Conservation (phyloP, 2,113 vertebrate species). For the Mandrillus leucophaeus region DNA sequence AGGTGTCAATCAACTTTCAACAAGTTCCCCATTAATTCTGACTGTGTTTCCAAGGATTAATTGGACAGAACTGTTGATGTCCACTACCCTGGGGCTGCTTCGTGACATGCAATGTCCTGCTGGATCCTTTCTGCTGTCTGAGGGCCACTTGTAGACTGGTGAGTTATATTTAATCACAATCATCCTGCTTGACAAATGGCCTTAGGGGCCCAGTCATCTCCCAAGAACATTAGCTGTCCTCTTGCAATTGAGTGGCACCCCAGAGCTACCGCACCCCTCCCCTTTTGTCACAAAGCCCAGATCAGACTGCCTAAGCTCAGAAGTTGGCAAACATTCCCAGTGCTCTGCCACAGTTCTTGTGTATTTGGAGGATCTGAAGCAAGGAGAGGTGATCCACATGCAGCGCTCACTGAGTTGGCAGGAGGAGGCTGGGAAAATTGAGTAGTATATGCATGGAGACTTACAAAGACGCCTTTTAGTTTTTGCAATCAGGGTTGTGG, state of each 20-base stretch:
- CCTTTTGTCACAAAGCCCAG: background rate
- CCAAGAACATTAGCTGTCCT: conserved; percentile 21
- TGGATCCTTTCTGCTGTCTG: conserved; percentile 18
- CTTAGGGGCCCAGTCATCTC: conserved; percentile 8
- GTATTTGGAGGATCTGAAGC: background rate
- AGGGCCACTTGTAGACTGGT: background rate
- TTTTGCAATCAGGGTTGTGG: background rate
- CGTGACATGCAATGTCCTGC: background rate
- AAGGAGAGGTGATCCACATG: background rate
- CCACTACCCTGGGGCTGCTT: background rate
- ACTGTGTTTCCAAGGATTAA: conserved; percentile 64
- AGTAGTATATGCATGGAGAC: background rate
- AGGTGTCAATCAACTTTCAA: conserved; percentile 70
- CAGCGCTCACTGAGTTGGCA: background rate
- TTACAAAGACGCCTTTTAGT: background rate
- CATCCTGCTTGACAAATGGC: background rate
- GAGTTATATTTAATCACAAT: conserved; percentile 59
- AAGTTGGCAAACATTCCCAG: background rate
- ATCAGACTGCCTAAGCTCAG: background rate
- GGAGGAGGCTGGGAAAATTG: background rate
- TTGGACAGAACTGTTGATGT: conserved; percentile 17
- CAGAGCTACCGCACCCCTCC: background rate
- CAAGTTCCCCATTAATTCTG: conserved; percentile 62
- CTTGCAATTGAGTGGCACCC: conserved; percentile 7
- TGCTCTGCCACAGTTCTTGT: background rate